Percentiles rank a stretch among this genome's conserved stretches.
These are phyloP conservation scores for Oophaga pumilio DNA, from an alignment of 2,113 vertebrate species.

Conservation along the genomic window DNA sequence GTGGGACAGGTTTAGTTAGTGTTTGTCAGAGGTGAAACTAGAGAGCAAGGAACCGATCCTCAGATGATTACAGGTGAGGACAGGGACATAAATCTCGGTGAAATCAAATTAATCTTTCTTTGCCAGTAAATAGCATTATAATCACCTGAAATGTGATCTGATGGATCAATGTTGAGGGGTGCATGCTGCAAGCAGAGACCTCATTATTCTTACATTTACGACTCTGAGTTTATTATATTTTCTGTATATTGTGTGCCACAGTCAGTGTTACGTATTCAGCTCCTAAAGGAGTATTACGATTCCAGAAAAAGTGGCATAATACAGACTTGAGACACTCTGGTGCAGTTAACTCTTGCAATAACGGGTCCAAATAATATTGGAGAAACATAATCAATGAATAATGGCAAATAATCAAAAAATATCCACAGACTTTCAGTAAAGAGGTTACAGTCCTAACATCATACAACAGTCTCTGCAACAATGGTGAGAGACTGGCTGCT, in stretches of 20 bases:
- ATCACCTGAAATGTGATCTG: constrained; percentile 72
- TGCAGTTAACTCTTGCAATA: too few relatives aligned
- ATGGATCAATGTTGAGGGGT: constrained; percentile 75
- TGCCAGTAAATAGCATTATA: constrained; percentile 63
- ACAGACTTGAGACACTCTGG: too few relatives aligned
- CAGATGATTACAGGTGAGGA: not conserved
- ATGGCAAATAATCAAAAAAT: too few relatives aligned
- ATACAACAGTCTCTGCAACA: too few relatives aligned
- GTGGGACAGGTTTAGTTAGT: constrained; percentile 47
- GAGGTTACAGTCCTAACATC: too few relatives aligned
- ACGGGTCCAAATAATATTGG: too few relatives aligned
- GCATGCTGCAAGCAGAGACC: constrained; percentile 64
- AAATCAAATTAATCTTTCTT: constrained; percentile 60
- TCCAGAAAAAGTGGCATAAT: not conserved
- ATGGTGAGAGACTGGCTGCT: too few relatives aligned
- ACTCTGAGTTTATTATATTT: constrained; percentile 67
- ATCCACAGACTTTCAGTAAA: too few relatives aligned
- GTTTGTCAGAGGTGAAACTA: constrained; percentile 1
- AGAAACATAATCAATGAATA: too few relatives aligned
- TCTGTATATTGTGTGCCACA: constrained; percentile 61
- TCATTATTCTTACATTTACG: constrained; percentile 78
- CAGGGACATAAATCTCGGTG: constrained; percentile 53
- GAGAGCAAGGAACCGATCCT: not conserved
- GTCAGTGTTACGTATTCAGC: not conserved
- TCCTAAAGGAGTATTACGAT: not conserved